Evolutionary conservation across 2,113 vertebrate genomes (phyloP), one percentile per base, ranked within the genome.

Genomic region (Periophthalmodon schlosseri): DNA sequence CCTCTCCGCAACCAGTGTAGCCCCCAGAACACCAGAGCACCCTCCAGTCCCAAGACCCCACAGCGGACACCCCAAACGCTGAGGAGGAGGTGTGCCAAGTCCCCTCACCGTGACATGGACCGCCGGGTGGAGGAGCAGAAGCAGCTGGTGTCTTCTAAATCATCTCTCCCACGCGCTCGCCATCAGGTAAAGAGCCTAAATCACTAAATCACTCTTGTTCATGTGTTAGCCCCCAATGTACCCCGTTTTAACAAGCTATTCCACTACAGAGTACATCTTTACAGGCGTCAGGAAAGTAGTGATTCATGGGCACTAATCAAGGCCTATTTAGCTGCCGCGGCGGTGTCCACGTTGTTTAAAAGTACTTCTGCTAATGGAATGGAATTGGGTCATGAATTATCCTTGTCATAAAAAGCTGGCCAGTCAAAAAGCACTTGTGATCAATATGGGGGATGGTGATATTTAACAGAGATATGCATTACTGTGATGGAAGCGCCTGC

Each of bases 121-220:
- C 95, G 89, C 46, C 96, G 96, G 69, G 91, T 93, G 0, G 96
- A 97, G 79, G 96, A 96, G 87, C 97, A 97, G 87, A 95, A 96
- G 44, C 96, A 96, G 82, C 89, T 97, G 78, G 95, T 94, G 0
- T 91, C 95, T 50, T 94, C 92, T 33, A 90, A 89, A 84, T 87
- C 93, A 0, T 96, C 97, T 54, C 93, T 95, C 78, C 88, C 95
- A 24, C 94, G 95, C 80, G 89, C 95, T 39, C 95, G 95, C 81
- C 94, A 95, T 84, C 95, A 96, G 94, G 97, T 99, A 68, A 90
- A 85, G 14, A 88, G 86, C 84, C 61, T 80, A 70, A 69, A 77
- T 61, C 80, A 46, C 60, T 81, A 57, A 83, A 76, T 83, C 78
- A 72, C 63, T 20, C 12, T 15, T 50, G 57, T 21, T 67, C 16